Evolutionary conservation across 2,888 invertebrate species (phyloP), one percentile per base, ranked within the genome.

Genomic region (Leucophenga montana): DNA sequence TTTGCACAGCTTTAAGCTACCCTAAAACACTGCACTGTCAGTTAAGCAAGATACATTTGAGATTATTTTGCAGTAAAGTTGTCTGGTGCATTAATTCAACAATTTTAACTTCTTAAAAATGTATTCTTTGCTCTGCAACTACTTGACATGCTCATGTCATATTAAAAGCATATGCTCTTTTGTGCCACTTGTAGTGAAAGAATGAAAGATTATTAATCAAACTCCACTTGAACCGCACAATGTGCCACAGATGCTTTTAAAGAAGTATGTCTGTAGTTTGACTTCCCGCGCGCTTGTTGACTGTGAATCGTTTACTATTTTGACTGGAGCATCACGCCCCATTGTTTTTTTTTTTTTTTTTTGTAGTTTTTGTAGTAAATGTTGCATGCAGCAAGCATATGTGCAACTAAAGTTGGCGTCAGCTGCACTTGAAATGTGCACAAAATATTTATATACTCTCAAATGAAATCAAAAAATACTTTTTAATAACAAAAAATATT

Each of bases 371-470:
- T 50, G 50, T 71, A 67, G 78, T 64, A 59, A 27, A 11, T 18
- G 27, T 8, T 50, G 56, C 33, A 56, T 14, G 22, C 22, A 44
- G 56, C 44, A n/a, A 44, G n/a, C n/a, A n/a, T 22, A 57, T 33
- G 31, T 44, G 57, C 57, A 22, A 14, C 33, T 18, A 20, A 27
- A 27, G 31, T 66, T 66, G 69, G 71, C 71, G 62, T 56, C 69
- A 67, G 68, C 70, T 73, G 75, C 76, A 78, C 79, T 83, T 76
- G 76, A 77, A 74, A 54, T 76, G 66, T 74, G 70, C 69, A 75
- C 73, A 57, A 39, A 3, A 27, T 27, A 4, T 4, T 2, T 27
- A 27, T n/a, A n/a, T n/a, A n/a, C n/a, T n/a, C 27, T 27, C 27
- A 27, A 27, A 27, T 3, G 27, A 27, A 27, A 27, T 27, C 27